Conservation (phyloP, 2,797 vertebrate species). For the Premnoplex brunnescens region DNA sequence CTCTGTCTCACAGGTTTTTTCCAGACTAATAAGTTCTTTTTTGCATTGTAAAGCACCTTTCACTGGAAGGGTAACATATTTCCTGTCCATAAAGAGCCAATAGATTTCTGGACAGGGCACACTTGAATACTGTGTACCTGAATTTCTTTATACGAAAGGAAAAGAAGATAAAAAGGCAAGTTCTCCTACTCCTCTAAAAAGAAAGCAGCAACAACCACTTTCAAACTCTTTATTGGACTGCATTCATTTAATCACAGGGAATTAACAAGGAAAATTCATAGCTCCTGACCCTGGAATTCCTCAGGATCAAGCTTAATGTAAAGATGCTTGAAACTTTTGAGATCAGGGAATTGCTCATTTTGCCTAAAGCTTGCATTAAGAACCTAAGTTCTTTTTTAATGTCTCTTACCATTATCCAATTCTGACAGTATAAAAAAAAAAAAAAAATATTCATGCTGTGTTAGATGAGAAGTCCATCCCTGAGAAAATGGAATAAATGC, state of each 20-base stretch:
- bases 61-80: neutral
- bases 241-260: neutral
- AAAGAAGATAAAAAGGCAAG: neutral
- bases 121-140: neutral
- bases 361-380: neutral
- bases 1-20: neutral
- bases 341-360: neutral
- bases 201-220: neutral
- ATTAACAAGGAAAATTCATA: neutral
- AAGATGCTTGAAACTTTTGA: neutral
- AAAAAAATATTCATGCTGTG: neutral
- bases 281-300: neutral
- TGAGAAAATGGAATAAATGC: neutral
- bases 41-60: neutral
- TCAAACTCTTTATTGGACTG: neutral
- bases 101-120: neutral
- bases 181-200: neutral
- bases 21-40: neutral
- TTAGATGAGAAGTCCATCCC: neutral
- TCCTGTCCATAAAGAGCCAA: neutral
- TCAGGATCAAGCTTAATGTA: neutral
- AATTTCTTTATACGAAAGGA: neutral
- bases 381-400: neutral
- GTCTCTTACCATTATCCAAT: rapidly evolving
- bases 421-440: neutral